Conservation (phyloP, 37 sponge, comb jelly and placozoan genomes). For the Diacarnus erythraeanus region DNA sequence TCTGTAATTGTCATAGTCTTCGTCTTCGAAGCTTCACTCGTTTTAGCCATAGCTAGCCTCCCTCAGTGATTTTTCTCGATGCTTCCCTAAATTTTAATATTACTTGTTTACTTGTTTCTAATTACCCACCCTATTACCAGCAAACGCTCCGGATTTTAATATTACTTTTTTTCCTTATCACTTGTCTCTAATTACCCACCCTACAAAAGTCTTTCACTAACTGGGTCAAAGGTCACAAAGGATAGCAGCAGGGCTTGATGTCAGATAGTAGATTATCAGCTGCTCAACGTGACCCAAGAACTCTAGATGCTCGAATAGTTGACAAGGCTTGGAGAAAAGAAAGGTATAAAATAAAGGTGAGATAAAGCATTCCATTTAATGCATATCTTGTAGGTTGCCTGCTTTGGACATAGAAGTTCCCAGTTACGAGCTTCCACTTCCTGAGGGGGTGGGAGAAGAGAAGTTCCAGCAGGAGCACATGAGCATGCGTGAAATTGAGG, state of each 20-base stretch:
- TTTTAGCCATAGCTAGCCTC: background rate
- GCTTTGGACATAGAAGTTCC: slow-evolving; percentile 59
- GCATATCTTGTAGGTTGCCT: slow-evolving; percentile 26
- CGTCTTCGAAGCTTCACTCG: background rate
- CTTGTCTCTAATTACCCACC: no score
- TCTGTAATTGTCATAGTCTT: background rate
- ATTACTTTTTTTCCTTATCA: background rate
- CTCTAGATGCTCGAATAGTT: slow-evolving; percentile 41
- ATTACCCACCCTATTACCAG: no score
- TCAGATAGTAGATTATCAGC: slow-evolving; percentile 51
- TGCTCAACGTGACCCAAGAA: slow-evolving; percentile 45
- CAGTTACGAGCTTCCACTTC: slow-evolving; percentile 65
- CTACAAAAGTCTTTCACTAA: no score
- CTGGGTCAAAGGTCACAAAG: no score
- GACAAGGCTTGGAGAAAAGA: slow-evolving; percentile 66
- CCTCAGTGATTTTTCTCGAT: background rate
- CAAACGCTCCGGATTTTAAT: background rate
- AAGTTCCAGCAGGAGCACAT: slow-evolving; percentile 37
- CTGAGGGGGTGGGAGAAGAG: slow-evolving; percentile 72
- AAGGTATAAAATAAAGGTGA: slow-evolving; percentile 16
- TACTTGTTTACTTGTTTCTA: background rate
- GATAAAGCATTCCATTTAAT: background rate
- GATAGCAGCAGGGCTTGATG: background rate
- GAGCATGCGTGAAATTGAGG: slow-evolving; percentile 60
- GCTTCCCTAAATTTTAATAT: background rate